phyloP scores from a whole-genome alignment of 2,888 invertebrate genomes.

The Macrosiphum euphorbiae region DNA sequence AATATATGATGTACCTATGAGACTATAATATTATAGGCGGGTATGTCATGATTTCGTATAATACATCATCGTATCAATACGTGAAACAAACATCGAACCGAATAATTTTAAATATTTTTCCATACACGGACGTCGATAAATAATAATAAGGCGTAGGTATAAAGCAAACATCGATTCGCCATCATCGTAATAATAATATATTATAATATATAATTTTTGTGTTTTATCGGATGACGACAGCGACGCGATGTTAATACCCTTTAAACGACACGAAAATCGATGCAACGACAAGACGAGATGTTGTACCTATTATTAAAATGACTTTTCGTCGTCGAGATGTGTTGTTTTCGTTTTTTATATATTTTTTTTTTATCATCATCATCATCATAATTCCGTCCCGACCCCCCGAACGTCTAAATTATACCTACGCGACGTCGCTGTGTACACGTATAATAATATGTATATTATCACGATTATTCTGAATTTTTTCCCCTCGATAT shows the following conservation, averaged over 20 bases:
- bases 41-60: not conserved
- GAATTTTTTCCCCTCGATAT: conserved; percentile 18
- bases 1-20: not conserved
- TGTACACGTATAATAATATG: not conserved
- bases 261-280: conserved; percentile 58
- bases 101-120: not conserved
- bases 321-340: not conserved
- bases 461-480: conserved; percentile 45
- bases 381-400: not conserved
- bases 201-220: not conserved
- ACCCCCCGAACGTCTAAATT: not conserved
- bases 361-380: conserved; percentile 15
- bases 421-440: not conserved
- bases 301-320: conserved; percentile 38
- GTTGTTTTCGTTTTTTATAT: conserved; percentile 21
- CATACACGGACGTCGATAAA: not conserved
- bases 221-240: not conserved
- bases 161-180: not conserved
- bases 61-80: not conserved
- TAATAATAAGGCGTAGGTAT: not conserved
- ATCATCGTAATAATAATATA: not conserved
- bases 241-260: conserved; percentile 52
- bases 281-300: conserved; percentile 25
- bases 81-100: not conserved
- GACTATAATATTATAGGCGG: not conserved